A percentile compares a stretch with the other conserved stretches of the same genome.
These are phyloP conservation scores for Poecilia velifera DNA, from an alignment of 2,797 vertebrate genomes.

Conservation along the genomic window DNA sequence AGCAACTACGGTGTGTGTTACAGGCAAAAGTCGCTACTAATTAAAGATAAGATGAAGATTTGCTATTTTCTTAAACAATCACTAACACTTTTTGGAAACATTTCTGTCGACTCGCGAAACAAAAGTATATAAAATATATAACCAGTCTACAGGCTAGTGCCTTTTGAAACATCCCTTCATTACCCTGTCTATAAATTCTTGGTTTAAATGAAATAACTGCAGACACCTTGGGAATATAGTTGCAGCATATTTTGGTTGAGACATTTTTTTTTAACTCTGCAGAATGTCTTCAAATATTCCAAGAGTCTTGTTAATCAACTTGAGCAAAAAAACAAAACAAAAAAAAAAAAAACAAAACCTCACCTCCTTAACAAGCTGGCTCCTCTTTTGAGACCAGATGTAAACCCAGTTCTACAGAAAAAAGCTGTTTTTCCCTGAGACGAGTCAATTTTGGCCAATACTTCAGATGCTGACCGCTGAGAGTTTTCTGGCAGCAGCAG, in stretches of 20 bases:
- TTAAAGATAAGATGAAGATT: neutral
- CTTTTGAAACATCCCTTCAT: neutral
- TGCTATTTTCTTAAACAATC: neutral
- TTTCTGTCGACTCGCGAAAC: too few relatives aligned
- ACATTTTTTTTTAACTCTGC: slow-evolving; percentile 32
- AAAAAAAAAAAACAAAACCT: neutral
- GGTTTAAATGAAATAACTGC: slow-evolving; percentile 43
- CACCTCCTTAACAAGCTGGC: slow-evolving; percentile 64
- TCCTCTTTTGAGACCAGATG: slow-evolving; percentile 65
- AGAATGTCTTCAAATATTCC: slow-evolving; percentile 71
- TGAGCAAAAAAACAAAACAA: slow-evolving; percentile 36
- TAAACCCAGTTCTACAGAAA: slow-evolving; percentile 67
- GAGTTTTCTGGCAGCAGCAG: slow-evolving; percentile 57
- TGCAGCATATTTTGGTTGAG: slow-evolving; percentile 34
- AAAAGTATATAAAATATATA: neutral
- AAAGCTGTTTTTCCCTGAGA: slow-evolving; percentile 74
- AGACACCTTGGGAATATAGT: slow-evolving; percentile 62
- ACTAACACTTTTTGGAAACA: neutral
- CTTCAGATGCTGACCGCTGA: slow-evolving; percentile 62
- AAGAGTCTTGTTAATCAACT: slow-evolving; percentile 55
- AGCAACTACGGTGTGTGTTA: neutral
- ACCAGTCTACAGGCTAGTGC: neutral
- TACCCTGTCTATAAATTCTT: slow-evolving; percentile 20
- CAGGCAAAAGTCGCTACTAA: neutral
- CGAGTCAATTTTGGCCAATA: slow-evolving; percentile 64